These are phyloP conservation scores for Pipistrellus kuhlii DNA, from an alignment of 2,797 vertebrate species.

Conservation along the genomic window DNA sequence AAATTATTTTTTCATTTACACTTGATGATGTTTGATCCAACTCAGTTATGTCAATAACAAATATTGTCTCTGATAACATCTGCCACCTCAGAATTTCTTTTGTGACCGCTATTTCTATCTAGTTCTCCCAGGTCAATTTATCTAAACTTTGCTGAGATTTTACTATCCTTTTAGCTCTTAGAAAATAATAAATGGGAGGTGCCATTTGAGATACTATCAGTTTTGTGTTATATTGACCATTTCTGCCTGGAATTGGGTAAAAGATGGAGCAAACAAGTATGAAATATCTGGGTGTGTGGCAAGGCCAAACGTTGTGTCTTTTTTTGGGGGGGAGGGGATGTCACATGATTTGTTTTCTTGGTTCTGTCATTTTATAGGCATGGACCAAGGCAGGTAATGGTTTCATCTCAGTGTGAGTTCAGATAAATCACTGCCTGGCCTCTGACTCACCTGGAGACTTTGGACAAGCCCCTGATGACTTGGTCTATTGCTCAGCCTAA, in stretches of 20 bases:
- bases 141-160: not conserved
- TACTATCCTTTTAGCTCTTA: not conserved
- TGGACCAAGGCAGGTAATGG: not conserved
- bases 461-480: not conserved
- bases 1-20: not conserved
- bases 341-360: not conserved
- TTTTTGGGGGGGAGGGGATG: accelerated
- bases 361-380: not conserved
- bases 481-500: not conserved
- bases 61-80: not conserved
- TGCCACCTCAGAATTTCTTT: not conserved
- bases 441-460: not conserved
- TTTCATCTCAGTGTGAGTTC: not conserved
- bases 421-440: not conserved
- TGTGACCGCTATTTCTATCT: not conserved
- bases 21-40: not conserved
- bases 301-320: not conserved
- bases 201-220: not conserved
- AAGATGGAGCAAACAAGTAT: not conserved
- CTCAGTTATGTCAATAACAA: not conserved
- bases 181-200: not conserved
- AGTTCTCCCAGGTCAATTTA: not conserved
- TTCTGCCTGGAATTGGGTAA: not conserved
- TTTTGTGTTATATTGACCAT: not conserved
- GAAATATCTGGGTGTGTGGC: not conserved